Base-by-base conservation (phyloP, 2,797 vertebrate genomes). In the Chelon labrosus region DNA sequence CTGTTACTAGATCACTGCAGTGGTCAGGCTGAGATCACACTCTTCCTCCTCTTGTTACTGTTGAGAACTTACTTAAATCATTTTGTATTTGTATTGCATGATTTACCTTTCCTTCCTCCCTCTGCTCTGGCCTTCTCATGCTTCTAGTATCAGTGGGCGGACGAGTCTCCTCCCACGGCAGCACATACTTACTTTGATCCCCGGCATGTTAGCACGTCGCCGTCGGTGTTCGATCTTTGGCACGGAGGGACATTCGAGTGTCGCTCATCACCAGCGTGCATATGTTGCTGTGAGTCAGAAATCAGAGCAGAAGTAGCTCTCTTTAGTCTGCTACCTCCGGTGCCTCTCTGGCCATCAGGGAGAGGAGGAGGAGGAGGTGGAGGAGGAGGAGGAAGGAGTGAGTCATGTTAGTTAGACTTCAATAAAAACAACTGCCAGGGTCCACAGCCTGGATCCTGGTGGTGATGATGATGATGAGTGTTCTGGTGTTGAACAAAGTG, bases 371-470 rank as follows among this genome's bases (percentile, higher is more conserved):
- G 73, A 66, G 57, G 52, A 39, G 49, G 39, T 59, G 62, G 58
- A 55, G 50, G 74, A 56, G 51, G 86, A 73, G 77, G 84, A 89
- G 90, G 91, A 91, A 89, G 85, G 82, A 90, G 80, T 92, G 91
- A 92, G 90, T 92, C 91, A 90, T 83, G 65, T 79, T 72, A 74
- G 79, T 82, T 74, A 77, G 82, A 74, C 81, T 83, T 83, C 70
- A 80, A 88, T 86, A 90, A 90, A 91, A 91, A 85, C 82, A 83
- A 85, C 82, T 69, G 81, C 67, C 81, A 70, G 71, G 57, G 63
- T 75, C 76, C 75, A 47, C 25, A 60, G 73, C 77, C 60, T 47
- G 70, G 58, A 73, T 56, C 19, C 51, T 52, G 57, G 67, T 35
- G 64, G 64, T 11, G 39, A 41, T 41, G 39, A 44, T 47, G 39